Base-by-base conservation (phyloP, 2,888 invertebrate genomes). In the Protodeltote pygarga region DNA sequence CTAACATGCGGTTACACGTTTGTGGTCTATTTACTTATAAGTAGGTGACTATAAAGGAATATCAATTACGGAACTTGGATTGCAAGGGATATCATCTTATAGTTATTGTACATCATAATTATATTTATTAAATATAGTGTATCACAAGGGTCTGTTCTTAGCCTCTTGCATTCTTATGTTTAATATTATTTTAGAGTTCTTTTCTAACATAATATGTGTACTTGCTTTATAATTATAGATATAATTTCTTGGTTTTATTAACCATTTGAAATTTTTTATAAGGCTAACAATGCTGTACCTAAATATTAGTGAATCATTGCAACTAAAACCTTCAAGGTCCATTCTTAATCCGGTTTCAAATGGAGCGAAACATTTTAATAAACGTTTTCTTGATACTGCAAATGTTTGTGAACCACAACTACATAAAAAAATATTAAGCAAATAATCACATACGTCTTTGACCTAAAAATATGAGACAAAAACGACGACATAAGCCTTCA, bases 1-100 rank as follows among this genome's bases (percentile, higher is more conserved):
- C 62, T 71, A 71, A 65, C 60, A 38, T 70, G 77, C 52, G 76
- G 77, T 75, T 57, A 55, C 38, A 27, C 33, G 29, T 40, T n/a
- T 55, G 74, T 55, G 71, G 63, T 67, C 57, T 64, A 55, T 55
- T 64, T 69, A 59, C 58, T 61, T 59, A 52, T 57, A 60, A 61
- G 29, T 62, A 58, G 50, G 59, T 57, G 48, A 35, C 52, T 33
- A 23, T 45, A 50, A 10, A 59, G 23, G 51, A 24, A 42, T 64
- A 67, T 67, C 61, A 63, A 58, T 73, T 67, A 67, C 71, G 49
- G 48, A 48, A 55, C 42, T 44, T 45, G 31, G 47, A 51, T 41
- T 35, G 10, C 31, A 5, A 23, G 5, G 8, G 10, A 1, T 5
- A 1, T 25, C 11, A 21, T 6, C n/a, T 19, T 28, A 8, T 38